Base-by-base conservation (phyloP, 2,888 invertebrate species). In the Limnephilus lunatus region DNA sequence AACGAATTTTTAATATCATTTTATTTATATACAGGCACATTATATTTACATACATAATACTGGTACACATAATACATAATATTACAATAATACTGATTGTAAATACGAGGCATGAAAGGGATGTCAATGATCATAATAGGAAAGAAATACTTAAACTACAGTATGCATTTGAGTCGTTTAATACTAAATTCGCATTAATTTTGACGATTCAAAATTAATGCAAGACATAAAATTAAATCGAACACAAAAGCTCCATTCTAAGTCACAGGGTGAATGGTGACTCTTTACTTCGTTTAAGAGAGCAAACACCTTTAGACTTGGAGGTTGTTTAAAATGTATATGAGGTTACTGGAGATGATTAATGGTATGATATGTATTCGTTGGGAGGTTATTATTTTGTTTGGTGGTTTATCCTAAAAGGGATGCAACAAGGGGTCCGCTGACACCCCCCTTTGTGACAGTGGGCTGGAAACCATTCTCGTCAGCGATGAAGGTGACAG, bases 391-490 rank as follows among this genome's bases (percentile, higher is more conserved):
- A 25, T 30, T 30, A 7, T 85, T 85, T 39, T 32, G 4, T 19
- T 25, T 85, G n/a, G 68, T 85, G n/a, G 44, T 32, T 93, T 92
- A 93, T 35, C 93, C 93, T 7, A 92, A 85, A n/a, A 92, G 91
- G 14, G 93, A 92, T 11, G 93, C 93, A 9, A 92, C 92, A 15
- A 92, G n/a, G 9, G 88, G 91, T 44, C 92, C 91, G 31, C 89
- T 81, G 31, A 91, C 81, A 30, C 90, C 92, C 15, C 90, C 92
- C 15, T 86, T 82, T 5, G 89, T 39, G 32, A 94, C 94, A 81
- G 94, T 94, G n/a, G 94, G 94, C 87, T 94, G 94, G 95, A 95
- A 96, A 92, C 96, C 96, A 92, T 95, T 95, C 94, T 96, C 95
- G 93, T 96, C 95, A 91, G 95, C 95, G 48, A 95, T 93, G 94